A percentile compares a stretch with the other conserved stretches of the same genome.
Evolutionary conservation across 2,888 invertebrate species (phyloP).

Genomic region (Fragum fragum): DNA sequence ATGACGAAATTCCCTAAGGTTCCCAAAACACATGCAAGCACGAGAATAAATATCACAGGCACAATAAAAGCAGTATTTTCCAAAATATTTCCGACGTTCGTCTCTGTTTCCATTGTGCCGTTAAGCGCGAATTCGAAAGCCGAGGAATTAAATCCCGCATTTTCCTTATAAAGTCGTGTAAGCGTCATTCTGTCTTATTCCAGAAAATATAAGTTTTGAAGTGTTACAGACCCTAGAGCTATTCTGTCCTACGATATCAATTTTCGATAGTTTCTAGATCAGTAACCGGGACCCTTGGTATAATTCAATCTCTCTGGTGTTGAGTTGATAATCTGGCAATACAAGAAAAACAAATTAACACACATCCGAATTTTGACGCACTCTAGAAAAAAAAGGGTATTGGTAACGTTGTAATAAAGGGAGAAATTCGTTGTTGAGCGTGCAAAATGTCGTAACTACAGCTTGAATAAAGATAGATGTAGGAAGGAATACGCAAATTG

Average conservation of each 20-base stretch:
- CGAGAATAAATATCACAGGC: constrained; percentile 29
- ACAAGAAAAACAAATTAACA: too few species aligned
- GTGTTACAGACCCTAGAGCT: not conserved
- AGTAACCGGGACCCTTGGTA: not conserved
- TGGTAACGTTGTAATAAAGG: too few species aligned
- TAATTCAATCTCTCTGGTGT: too few species aligned
- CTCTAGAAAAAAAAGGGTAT: too few species aligned
- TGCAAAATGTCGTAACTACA: too few species aligned
- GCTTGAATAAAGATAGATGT: too few species aligned
- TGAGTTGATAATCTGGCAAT: too few species aligned
- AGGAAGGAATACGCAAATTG: too few species aligned
- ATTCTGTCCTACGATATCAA: not conserved
- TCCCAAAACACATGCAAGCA: constrained; percentile 58
- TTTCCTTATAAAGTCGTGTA: not conserved
- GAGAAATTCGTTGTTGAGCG: too few species aligned
- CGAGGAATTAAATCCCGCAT: not conserved
- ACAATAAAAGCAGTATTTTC: not conserved
- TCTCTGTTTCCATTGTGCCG: not conserved
- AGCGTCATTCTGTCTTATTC: not conserved
- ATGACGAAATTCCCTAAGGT: constrained; percentile 69
- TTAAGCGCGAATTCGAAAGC: not conserved
- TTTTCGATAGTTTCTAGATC: not conserved
- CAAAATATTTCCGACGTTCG: constrained; percentile 4
- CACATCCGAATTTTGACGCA: too few species aligned
- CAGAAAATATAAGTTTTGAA: not conserved